Evolutionary conservation across 2,113 vertebrate genomes (phyloP), one percentile per base, ranked within the genome.

Genomic region (Typhlomys cinereus): DNA sequence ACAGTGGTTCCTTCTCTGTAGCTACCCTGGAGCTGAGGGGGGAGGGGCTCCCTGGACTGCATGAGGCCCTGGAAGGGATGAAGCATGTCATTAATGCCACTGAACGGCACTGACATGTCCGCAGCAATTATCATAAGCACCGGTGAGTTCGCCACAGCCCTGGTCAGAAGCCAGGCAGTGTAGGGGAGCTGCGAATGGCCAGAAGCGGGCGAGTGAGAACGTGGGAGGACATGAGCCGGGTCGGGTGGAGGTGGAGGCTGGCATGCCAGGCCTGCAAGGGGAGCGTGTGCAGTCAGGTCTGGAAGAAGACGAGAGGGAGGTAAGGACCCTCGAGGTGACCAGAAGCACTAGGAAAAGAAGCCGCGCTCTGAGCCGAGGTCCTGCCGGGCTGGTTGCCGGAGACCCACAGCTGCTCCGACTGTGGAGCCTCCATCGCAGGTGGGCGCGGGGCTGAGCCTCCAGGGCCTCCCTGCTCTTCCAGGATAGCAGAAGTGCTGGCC

Each of bases 261-360:
- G 73, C 21, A 50, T 48, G 52, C 61, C n/a, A 36, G 21, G 20
- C 46, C 31, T 0, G 1, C 36, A 18, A 21, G 1, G 2, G 4
- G 52, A 10, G 1, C 13, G 31, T 50, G 3, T 8, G 2, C 0
- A n/a, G n/a, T n/a, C 0, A 21, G 61, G 52, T 10, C 52, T 20
- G 1, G n/a, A 1, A 2, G 1, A 29, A 12, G 13, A 34, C 1
- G 39, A 73, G 48, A 12, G 21, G 0, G 17, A 2, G 10, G 14
- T 3, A 13, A 75, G 31, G 29, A 13, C 7, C 21, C 59, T 23
- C 7, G 39, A 12, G 27, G 39, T 5, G 31, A 31, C 14, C 64
- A 25, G 50, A 41, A 52, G 54, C 7, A 1, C 46, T 17, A 34
- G 59, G 8, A 13, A 64, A 23, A 3, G 0, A 0, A 36, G 36